Percentiles rank a stretch among this genome's conserved stretches.
These are phyloP conservation scores for Lasiurus cinereus DNA, from an alignment of 2,113 vertebrate species.

Conservation along the genomic window DNA sequence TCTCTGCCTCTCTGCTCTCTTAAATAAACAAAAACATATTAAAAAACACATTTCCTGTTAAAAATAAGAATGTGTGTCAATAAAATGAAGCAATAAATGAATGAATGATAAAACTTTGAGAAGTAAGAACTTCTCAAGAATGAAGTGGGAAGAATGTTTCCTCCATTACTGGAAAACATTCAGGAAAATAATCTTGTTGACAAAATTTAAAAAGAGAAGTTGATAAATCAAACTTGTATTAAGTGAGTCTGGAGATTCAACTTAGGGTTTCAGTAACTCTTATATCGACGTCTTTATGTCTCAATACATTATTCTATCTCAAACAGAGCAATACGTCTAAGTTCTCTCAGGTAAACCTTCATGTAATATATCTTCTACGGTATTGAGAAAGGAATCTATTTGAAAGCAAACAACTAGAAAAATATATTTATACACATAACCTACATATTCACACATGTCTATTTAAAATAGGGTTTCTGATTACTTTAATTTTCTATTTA, in stretches of 20 bases:
- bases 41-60: no score
- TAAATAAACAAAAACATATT: no score
- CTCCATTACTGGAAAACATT: neutral
- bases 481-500: neutral
- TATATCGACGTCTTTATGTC: neutral
- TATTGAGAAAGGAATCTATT: neutral
- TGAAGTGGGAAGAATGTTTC: neutral
- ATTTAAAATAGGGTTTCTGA: neutral
- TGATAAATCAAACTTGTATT: neutral
- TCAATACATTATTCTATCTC: neutral
- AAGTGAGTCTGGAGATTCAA: neutral
- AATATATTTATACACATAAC: neutral
- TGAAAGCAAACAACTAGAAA: constrained; percentile 8
- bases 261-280: neutral
- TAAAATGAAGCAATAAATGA: neutral
- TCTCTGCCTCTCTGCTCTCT: no score
- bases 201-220: neutral
- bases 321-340: neutral
- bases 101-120: neutral
- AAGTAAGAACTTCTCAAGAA: neutral
- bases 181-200: neutral
- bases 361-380: neutral
- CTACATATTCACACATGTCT: neutral
- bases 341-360: neutral
- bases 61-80: neutral